Base-by-base conservation (phyloP, 2,797 vertebrate genomes). In the Myotis myotis region DNA sequence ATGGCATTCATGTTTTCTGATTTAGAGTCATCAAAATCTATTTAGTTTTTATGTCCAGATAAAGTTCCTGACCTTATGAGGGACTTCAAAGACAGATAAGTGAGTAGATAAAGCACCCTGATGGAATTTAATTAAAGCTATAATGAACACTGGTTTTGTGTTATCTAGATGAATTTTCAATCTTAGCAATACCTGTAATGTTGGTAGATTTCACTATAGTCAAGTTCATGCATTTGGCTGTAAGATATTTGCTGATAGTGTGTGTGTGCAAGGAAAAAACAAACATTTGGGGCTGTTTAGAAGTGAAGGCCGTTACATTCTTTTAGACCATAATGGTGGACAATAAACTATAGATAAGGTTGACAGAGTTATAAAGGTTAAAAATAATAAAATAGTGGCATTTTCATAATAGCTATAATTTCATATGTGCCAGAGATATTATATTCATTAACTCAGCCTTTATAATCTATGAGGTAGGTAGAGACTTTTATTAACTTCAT, bases 61-160 rank as follows among this genome's bases (percentile, higher is more conserved):
- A 95, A 97, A 96, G 91, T 93, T 96, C 95, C 72, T 96, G 95
- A 96, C 94, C 91, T 97, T 94, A 86, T 0, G 36, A 85, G 30
- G 87, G 85, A 92, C 79, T 96, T 72, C 88, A 96, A 96, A 97
- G 92, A 93, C 90, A 97, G 96, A 95, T 96, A 96, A 96, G 64
- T 66, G n/a, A 38, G 6, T 71, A 96, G 96, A 97, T 96, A 96
- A 97, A 95, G 75, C 71, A 89, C 66, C 76, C 55, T 66, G 89
- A 57, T 41, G 53, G 72, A 97, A 97, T 97, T 96, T 97, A 97
- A 97, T 97, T 97, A 97, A 97, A 96, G n/a, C 33, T 92, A 49
- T 87, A 96, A 96, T 96, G 90, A 96, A 89, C 76, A 91, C 78
- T 86, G 87, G 70, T 95, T 96, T 96, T 91, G 78, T 96, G 91